Base-by-base conservation (phyloP, 2,113 vertebrate species). In the Lutjanus erythropterus region DNA sequence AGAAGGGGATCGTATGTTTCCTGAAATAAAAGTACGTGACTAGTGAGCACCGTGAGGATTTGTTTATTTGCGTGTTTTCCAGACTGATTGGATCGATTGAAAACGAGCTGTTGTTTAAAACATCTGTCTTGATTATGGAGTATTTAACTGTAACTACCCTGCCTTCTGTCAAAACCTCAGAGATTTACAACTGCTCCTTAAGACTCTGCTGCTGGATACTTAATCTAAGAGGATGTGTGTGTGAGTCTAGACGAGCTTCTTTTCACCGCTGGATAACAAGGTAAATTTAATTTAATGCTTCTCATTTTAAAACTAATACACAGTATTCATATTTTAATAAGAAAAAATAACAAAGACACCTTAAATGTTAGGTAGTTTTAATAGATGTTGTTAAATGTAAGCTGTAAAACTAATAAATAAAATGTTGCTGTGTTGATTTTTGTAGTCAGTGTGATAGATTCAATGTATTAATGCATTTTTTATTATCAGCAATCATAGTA, bases 151-250 rank as follows among this genome's bases (percentile, higher is more conserved):
- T 71, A 73, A 35, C 55, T 65, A 35, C 35, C 25, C 53, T 47
- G 61, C 78, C 70, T 74, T 70, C 80, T 88, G 82, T 75, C 52
- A 23, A 81, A 83, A 84, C 50, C 41, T 67, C 46, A 66, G 65
- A 81, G 89, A 89, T 86, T 89, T 89, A 53, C 71, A 59, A 56
- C 55, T 18, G 52, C 76, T 84, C 33, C 76, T 85, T 86, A 86
- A 88, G 81, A 86, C 83, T 47, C 62, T 33, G 70, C 21, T 69
- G 11, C 58, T 23, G 59, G 61, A 80, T 37, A 42, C 33, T 83
- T 86, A 86, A 86, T 91, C 85, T 50, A 55, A 70, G 59, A 75
- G 47, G 75, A 71, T 67, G 73, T 16, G n/a, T 39, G 78, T 70
- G 59, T n/a, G 66, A 61, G 59, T 79, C 49, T 11, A 58, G 80